Conservation (phyloP, 2,113 vertebrate species). For the Callorhinus ursinus region DNA sequence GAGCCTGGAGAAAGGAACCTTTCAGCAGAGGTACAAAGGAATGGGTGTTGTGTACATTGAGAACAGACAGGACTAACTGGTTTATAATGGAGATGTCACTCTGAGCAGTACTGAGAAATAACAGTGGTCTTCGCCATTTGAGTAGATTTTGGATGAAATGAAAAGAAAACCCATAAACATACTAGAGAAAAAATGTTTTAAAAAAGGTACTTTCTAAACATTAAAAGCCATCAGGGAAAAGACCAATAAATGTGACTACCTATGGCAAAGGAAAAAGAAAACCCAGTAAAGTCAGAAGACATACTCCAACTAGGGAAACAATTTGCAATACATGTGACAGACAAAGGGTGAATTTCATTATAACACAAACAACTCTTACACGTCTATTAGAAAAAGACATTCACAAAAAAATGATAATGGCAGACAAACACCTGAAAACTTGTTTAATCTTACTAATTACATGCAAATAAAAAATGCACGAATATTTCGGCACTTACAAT, state of each 20-base stretch:
- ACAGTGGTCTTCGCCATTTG: neutral
- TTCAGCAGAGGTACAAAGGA: neutral
- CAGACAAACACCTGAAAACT: neutral
- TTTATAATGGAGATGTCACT: neutral
- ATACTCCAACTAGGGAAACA: neutral
- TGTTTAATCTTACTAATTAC: neutral
- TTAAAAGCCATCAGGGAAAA: neutral
- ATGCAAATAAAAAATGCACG: conserved; percentile 47
- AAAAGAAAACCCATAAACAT: conserved; percentile 37
- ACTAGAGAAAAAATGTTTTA: neutral
- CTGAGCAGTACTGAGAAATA: neutral
- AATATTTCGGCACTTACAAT: neutral
- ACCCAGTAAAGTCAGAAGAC: conserved; percentile 16
- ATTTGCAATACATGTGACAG: neutral
- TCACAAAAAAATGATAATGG: neutral
- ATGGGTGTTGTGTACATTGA: neutral
- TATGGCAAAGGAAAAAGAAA: neutral
- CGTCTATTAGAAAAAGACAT: neutral
- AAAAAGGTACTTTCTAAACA: conserved; percentile 27
- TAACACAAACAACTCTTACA: neutral
- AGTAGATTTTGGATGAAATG: neutral
- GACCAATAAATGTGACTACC: neutral
- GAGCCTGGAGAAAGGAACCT: neutral
- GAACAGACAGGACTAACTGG: neutral
- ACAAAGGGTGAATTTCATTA: neutral